phyloP scores from a whole-genome alignment of 2,888 invertebrate genomes.

The Caenorhabditis virilis region DNA sequence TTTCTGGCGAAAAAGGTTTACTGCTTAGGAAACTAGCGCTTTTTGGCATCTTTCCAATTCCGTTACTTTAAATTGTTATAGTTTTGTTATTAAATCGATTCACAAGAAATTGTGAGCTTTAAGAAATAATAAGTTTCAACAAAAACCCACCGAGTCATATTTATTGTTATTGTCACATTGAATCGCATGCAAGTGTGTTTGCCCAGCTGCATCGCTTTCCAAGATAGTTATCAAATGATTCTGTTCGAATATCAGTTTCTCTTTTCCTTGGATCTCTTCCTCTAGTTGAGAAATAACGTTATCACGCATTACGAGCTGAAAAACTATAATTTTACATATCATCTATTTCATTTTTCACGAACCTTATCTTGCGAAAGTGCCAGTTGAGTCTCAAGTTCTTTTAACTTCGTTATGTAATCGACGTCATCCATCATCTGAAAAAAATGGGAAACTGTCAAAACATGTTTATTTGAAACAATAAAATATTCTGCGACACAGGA shows the following conservation, averaged over 20 bases:
- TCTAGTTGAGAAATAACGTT: slow-evolving; percentile 48
- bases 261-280: slow-evolving; percentile 48
- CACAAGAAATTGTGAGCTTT: neutral
- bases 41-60: too few species aligned
- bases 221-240: slow-evolving; percentile 45
- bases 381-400: slow-evolving; percentile 36
- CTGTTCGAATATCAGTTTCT: slow-evolving; percentile 47
- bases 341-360: neutral
- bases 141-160: slow-evolving; percentile 42
- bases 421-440: slow-evolving; percentile 29
- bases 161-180: slow-evolving; percentile 40
- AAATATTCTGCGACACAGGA: too few species aligned
- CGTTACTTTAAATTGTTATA: neutral
- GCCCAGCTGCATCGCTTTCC: slow-evolving; percentile 37
- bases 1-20: too few species aligned
- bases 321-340: neutral
- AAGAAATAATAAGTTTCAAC: neutral
- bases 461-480: too few species aligned
- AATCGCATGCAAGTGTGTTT: slow-evolving; percentile 30
- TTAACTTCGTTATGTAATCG: slow-evolving; percentile 17
- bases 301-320: slow-evolving; percentile 40
- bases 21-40: too few species aligned
- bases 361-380: slow-evolving; percentile 39
- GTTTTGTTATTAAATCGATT: neutral
- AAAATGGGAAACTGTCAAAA: too few species aligned